Base-by-base conservation (phyloP, 2,888 invertebrate genomes). In the Campoletis raptor region DNA sequence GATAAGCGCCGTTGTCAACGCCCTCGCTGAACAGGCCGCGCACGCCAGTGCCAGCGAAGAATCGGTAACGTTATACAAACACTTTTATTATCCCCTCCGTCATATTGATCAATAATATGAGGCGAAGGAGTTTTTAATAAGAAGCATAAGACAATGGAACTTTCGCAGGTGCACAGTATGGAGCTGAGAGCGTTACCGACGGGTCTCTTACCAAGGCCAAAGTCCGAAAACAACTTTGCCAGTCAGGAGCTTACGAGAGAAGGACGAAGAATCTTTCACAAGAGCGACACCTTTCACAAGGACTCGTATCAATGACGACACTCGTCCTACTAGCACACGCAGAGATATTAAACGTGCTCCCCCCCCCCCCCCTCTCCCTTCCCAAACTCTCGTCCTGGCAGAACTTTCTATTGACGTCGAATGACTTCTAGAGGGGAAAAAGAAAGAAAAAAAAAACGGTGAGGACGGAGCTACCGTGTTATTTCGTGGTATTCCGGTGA, bases 1-100 rank as follows among this genome's bases (percentile, higher is more conserved):
- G 89, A 98, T 98, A 94, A 98, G 98, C 94, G 98, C 98, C 76
- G 98, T 98, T 91, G 98, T 98, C 91, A 98, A 98, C 95, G 98
- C 98, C 88, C 95, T 98, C 91, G 98, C 98, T 82, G 98, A 98
- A 86, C 98, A 98, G 95, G 98, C 98, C 81, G 98, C 98, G 92
- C 97, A 98, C 94, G 97, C 96, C 90, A 97, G 97, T 94, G 95
- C 97, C 92, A 97, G 97, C 89, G 97, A 97, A 93, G 97, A 97
- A 95, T 96, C 97, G 93, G 96, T 97, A 93, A 93, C 83, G 18
- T 18, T 10, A 0, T n/a, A n/a, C n/a, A 37, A 37, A n/a, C 5
- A 48, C 18, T 48, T 48, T 72, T 52, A 10, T n/a, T 18, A 3
- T 15, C 15, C 10, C 8, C 1, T 24, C 12, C 21, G 1, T 24